These are phyloP conservation scores for Megatriorchis doriae DNA, from an alignment of 2,113 vertebrate genomes.

Conservation along the genomic window DNA sequence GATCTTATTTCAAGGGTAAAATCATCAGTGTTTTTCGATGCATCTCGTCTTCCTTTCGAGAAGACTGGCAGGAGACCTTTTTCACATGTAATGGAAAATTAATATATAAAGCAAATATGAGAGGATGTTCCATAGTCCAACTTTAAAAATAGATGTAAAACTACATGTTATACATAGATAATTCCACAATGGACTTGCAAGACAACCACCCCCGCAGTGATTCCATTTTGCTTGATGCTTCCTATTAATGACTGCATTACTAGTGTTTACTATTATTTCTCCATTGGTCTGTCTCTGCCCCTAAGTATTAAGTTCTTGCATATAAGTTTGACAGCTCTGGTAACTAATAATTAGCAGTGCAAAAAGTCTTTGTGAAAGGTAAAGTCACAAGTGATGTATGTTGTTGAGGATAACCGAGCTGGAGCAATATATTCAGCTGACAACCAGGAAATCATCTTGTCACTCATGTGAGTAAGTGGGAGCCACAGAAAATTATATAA, in stretches of 20 bases:
- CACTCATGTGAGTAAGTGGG: background rate
- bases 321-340: slow-evolving; percentile 33
- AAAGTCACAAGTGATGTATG: background rate
- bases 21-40: background rate
- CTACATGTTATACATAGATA: background rate
- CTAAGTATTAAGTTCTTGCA: slow-evolving; percentile 24
- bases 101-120: background rate
- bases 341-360: slow-evolving; percentile 25
- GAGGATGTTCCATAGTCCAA: background rate
- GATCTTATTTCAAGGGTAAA: background rate
- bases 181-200: background rate
- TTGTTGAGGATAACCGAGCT: slow-evolving; percentile 33
- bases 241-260: slow-evolving; percentile 27
- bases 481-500: background rate
- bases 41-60: background rate
- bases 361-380: slow-evolving; percentile 4
- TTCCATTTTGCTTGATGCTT: slow-evolving; percentile 26
- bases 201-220: background rate
- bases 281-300: background rate
- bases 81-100: slow-evolving; percentile 6
- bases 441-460: slow-evolving; percentile 5
- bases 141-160: slow-evolving; percentile 23
- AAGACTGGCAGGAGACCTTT: background rate
- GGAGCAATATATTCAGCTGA: slow-evolving; percentile 54
- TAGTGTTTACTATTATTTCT: slow-evolving; percentile 32